Base-by-base conservation (phyloP, 2,797 vertebrate genomes). In the Sebastes kiyomatsui region DNA sequence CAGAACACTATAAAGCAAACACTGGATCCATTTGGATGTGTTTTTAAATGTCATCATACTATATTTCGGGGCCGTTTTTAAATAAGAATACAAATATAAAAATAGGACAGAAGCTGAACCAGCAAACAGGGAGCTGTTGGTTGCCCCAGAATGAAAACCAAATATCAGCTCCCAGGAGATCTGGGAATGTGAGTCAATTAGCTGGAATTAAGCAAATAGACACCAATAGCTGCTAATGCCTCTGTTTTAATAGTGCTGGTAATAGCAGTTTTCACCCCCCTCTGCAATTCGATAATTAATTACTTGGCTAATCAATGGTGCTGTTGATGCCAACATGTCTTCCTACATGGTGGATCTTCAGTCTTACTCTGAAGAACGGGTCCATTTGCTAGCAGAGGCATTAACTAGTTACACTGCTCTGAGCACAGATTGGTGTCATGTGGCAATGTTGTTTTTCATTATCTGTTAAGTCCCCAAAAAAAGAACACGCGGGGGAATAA, bases 281-380 rank as follows among this genome's bases (percentile, higher is more conserved):
- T 18, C 66, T 85, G 79, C 89, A 91, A 90, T 92, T 87, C 91
- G 87, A 91, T 92, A 91, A 94, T 93, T 89, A 93, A 94, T 94
- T 92, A 93, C 84, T 80, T 69, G 65, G 68, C 71, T 87, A 92
- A 94, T 94, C 92, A 91, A 94, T 94, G 90, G 64, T 54, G 77
- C 74, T 86, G 88, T 82, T 87, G 81, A 86, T 90, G 88, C 90
- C 84, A 87, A 66, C 81, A 22, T 83, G 67, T 75, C 72, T 79
- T 82, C 74, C 73, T 72, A 66, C 77, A 22, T 25, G 27, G 73
- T 69, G 71, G 60, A 83, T 85, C 80, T 88, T 83, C 18, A 67
- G 18, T 84, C 77, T 84, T 32, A 68, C 70, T 82, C 79, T 75
- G 64, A 75, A 65, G 73, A 86, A 69, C 70, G 67, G 74, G 42